Evolutionary conservation across 2,888 invertebrate species (phyloP).

Genomic region (Ophion obscuratus): DNA sequence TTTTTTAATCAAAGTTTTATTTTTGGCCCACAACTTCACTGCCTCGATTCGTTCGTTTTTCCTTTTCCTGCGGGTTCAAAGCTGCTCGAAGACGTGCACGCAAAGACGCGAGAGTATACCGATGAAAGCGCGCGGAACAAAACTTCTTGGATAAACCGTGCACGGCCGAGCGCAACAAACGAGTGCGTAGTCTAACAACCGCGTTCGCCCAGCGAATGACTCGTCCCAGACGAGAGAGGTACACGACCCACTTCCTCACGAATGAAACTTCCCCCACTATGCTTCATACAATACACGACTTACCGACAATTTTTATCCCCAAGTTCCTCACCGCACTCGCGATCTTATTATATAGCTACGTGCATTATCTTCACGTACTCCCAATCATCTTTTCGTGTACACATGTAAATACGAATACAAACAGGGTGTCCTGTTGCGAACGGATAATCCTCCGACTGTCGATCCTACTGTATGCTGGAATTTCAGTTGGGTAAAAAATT

Average conservation of each 20-base stretch:
- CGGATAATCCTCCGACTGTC: too few species aligned
- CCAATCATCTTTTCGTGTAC: constrained; percentile 28
- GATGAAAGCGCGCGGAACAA: constrained; percentile 14
- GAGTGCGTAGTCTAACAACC: constrained; percentile 76
- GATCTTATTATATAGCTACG: constrained; percentile 4
- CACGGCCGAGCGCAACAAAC: constrained; percentile 77
- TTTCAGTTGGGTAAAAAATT: too few species aligned
- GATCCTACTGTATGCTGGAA: too few species aligned
- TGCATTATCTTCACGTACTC: constrained; percentile 14
- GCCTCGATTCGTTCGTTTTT: background rate
- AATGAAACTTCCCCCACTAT: constrained; percentile 75
- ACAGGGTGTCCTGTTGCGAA: too few species aligned
- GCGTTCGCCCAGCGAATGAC: constrained; percentile 79
- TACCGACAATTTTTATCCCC: constrained; percentile 41
- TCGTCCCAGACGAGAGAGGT: constrained; percentile 76
- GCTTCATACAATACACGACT: background rate
- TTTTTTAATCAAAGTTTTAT: background rate
- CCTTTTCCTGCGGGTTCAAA: background rate
- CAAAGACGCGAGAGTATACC: background rate
- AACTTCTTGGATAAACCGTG: constrained; percentile 65
- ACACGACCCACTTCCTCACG: constrained; percentile 82
- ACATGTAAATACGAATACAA: background rate
- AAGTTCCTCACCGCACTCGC: constrained; percentile 8
- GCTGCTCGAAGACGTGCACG: background rate
- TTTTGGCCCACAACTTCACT: background rate